Evolutionary conservation across 2,113 vertebrate genomes (phyloP), one percentile per base, ranked within the genome.

Genomic region (Scolopax mira): DNA sequence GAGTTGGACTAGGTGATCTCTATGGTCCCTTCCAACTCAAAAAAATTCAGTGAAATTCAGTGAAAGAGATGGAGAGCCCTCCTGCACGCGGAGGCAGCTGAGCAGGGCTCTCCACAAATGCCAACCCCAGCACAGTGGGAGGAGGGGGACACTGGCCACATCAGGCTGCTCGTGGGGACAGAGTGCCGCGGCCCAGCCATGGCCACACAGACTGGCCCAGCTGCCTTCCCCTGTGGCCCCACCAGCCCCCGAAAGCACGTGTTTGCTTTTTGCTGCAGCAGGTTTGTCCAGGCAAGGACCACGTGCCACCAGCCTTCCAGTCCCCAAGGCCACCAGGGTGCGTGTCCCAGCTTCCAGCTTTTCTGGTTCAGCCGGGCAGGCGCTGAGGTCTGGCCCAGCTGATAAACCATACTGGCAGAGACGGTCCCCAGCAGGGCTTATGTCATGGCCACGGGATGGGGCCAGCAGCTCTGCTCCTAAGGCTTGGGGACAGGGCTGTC

Each of bases 21-120:
- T n/a, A n/a, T n/a, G n/a, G n/a, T n/a, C n/a, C n/a, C n/a, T n/a
- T n/a, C n/a, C n/a, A n/a, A n/a, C n/a, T n/a, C n/a, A n/a, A n/a
- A n/a, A n/a, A n/a, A n/a, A n/a, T n/a, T n/a, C n/a, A n/a, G n/a
- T n/a, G n/a, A n/a, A n/a, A n/a, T n/a, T n/a, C n/a, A n/a, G n/a
- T n/a, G n/a, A n/a, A n/a, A n/a, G n/a, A 72, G 60, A 35, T 2
- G 1, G 37, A 85, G 79, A 66, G 74, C 78, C 37, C 42, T 71
- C 65, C 42, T 1, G 58, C 1, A 0, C 2, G 2, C 3, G 4
- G 42, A 61, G 66, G 60, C 9, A 24, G 75, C 1, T 0, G 27
- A 83, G 7, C 2, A 1, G 64, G 62, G 23, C 41, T 78, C 49
- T 64, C 52, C 13, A 11, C 57, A 33, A 41, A 31, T 1, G 5